Conservation (phyloP, 2,888 invertebrate species). For the Octonoba sinensis region DNA sequence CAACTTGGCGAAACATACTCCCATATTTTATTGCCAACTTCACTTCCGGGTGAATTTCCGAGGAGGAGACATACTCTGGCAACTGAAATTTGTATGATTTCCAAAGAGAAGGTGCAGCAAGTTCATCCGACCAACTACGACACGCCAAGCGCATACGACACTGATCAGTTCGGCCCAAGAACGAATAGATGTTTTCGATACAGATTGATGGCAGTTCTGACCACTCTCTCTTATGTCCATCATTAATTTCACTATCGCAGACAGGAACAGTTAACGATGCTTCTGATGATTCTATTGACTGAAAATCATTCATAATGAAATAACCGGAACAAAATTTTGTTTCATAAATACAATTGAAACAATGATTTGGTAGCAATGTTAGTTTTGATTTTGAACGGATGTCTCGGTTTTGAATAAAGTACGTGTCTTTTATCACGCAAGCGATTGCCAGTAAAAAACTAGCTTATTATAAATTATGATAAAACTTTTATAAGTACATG, state of each 20-base stretch:
- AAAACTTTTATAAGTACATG: too few relatives aligned
- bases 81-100: slow-evolving; percentile 1
- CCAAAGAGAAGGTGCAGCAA: slow-evolving; percentile 12
- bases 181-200: slow-evolving; percentile 4
- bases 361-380: too few relatives aligned
- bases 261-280: not conserved
- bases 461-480: too few relatives aligned
- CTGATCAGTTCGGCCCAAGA: not conserved
- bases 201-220: slow-evolving; percentile 8
- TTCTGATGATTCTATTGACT: not conserved
- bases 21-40: slow-evolving; percentile 10
- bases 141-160: not conserved
- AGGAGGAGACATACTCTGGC: not conserved
- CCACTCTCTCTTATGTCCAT: too few relatives aligned
- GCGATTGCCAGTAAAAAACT: too few relatives aligned
- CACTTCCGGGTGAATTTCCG: slow-evolving; percentile 4
- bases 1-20: slow-evolving; percentile 14
- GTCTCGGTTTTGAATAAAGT: too few relatives aligned
- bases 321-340: not conserved
- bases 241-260: too few relatives aligned
- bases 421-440: too few relatives aligned
- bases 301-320: not conserved
- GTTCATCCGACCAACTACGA: not conserved
- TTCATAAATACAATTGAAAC: not conserved
- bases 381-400: too few relatives aligned